These are phyloP conservation scores for Hemibagrus wyckioides DNA, from an alignment of 2,113 vertebrate species.

Conservation along the genomic window DNA sequence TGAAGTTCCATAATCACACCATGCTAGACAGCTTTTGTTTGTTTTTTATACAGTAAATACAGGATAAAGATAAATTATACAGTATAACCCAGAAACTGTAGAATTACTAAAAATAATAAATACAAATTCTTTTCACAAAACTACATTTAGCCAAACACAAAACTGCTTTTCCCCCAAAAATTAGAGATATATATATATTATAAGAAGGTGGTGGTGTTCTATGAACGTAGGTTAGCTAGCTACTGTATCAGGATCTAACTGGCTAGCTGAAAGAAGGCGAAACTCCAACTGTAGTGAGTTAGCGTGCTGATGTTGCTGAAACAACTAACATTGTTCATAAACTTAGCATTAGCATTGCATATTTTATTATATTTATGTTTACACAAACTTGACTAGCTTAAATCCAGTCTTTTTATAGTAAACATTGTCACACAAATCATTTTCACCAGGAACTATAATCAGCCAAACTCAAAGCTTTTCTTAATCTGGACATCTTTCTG, in stretches of 20 bases:
- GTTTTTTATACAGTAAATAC: background rate
- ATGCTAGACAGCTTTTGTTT: background rate
- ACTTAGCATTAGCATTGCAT: too few relatives aligned
- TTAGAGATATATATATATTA: too few relatives aligned
- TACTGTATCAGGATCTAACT: background rate
- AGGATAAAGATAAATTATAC: too few relatives aligned
- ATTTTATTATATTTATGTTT: background rate
- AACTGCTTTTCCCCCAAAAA: too few relatives aligned
- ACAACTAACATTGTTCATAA: background rate
- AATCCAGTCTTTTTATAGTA: background rate
- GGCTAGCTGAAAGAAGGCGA: background rate
- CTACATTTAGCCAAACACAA: background rate
- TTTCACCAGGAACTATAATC: too few relatives aligned
- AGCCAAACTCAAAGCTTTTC: too few relatives aligned
- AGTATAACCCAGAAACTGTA: background rate
- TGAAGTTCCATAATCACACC: background rate
- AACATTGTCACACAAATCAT: too few relatives aligned
- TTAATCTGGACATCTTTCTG: too few relatives aligned
- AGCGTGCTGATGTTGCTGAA: background rate
- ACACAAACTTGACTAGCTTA: background rate
- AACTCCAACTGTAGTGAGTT: background rate
- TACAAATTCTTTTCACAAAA: background rate
- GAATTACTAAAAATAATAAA: background rate
- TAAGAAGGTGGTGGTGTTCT: too few relatives aligned
- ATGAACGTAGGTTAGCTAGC: background rate